Conservation (phyloP, 64 coral and sea anemone genomes). For the Montipora cactus region DNA sequence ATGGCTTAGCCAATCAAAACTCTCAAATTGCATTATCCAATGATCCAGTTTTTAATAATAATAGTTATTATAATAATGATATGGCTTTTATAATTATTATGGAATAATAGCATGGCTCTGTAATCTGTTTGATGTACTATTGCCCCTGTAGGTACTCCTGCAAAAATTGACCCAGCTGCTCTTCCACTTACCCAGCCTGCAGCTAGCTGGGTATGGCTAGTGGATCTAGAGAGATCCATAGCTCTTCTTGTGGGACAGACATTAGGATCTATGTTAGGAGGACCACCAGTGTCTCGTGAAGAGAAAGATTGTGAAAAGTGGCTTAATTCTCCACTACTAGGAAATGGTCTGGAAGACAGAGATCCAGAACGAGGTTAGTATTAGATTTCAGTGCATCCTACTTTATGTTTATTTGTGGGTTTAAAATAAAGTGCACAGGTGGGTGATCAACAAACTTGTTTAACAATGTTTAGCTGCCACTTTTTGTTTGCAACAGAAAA, state of each 20-base stretch:
- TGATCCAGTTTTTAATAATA: no score
- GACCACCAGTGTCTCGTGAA: slow-evolving; percentile 64
- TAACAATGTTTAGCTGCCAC: not conserved
- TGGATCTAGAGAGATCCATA: slow-evolving; percentile 74
- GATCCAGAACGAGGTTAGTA: slow-evolving; percentile 66
- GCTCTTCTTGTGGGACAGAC: slow-evolving; percentile 77
- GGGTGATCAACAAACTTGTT: not conserved
- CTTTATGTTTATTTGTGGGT: no score
- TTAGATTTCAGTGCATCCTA: no score
- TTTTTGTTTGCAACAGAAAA: slow-evolving; percentile 61
- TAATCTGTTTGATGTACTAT: not conserved
- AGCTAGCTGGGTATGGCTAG: slow-evolving; percentile 82
- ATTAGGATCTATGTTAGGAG: slow-evolving; percentile 75
- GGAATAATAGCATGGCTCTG: no score
- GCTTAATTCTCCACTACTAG: slow-evolving; percentile 76
- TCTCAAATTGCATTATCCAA: no score
- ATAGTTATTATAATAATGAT: no score
- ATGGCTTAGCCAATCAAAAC: no score
- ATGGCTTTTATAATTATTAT: no score
- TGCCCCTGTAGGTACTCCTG: slow-evolving; percentile 57
- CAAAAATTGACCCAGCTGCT: slow-evolving; percentile 83
- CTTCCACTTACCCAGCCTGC: slow-evolving; percentile 70
- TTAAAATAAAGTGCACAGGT: no score
- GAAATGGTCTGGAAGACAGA: slow-evolving; percentile 77
- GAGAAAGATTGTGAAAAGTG: slow-evolving; percentile 87